These are phyloP conservation scores for Stegastes partitus DNA, from an alignment of 2,113 vertebrate species.

Conservation along the genomic window DNA sequence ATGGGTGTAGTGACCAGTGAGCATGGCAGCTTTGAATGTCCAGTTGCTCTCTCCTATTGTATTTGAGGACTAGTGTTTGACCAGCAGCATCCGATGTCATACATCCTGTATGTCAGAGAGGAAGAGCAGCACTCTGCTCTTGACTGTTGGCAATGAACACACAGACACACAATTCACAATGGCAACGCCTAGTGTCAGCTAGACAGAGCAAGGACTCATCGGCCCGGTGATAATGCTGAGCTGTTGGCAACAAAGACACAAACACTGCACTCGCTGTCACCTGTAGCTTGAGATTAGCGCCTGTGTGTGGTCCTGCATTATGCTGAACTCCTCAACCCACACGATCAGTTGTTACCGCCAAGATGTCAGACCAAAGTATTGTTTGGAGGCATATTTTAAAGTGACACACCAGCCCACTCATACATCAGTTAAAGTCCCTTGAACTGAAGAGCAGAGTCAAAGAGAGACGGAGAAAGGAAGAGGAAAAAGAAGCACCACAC, in stretches of 20 bases:
- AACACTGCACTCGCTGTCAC: too few species aligned
- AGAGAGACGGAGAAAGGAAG: background rate
- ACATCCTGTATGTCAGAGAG: background rate
- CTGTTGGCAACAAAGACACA: conserved; percentile 1
- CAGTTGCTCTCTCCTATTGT: too few species aligned
- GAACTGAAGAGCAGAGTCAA: conserved; percentile 23
- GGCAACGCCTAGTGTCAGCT: conserved; percentile 23
- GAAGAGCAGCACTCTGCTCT: too few species aligned
- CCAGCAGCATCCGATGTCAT: background rate
- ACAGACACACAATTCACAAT: conserved; percentile 20
- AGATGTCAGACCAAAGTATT: conserved; percentile 18
- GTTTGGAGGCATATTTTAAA: background rate
- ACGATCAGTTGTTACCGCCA: background rate
- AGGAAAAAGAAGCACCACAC: background rate
- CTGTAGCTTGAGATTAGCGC: conserved; percentile 14
- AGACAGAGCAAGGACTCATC: conserved; percentile 34
- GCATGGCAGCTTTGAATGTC: too few species aligned
- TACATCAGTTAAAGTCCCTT: background rate
- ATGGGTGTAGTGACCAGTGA: too few species aligned
- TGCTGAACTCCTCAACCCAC: background rate
- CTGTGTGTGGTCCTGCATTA: background rate
- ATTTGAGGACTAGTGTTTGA: background rate
- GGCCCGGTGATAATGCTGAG: conserved; percentile 40
- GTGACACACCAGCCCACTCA: background rate
- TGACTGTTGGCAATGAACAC: background rate